Percentiles rank a stretch among this genome's conserved stretches.
These are phyloP conservation scores for Mesoclemmys tuberculata DNA, from an alignment of 2,113 vertebrate genomes.

Conservation along the genomic window DNA sequence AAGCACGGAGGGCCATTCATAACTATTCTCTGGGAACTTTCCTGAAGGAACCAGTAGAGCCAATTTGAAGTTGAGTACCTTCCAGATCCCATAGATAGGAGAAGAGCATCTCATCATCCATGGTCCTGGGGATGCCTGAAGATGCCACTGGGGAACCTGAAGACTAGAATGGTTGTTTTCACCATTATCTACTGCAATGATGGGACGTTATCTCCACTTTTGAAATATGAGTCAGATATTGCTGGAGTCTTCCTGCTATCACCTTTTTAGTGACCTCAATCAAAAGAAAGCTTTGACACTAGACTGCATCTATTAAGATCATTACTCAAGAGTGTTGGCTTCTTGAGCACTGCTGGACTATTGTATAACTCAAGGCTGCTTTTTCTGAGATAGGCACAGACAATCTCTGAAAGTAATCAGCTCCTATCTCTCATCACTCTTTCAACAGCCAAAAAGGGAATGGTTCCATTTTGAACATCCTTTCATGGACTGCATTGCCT, in stretches of 20 bases:
- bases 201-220: background rate
- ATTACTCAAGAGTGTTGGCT: background rate
- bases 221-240: background rate
- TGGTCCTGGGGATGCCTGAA: too few relatives aligned
- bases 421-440: background rate
- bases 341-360: background rate
- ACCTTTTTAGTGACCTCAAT: background rate
- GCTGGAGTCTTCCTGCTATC: background rate
- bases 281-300: background rate
- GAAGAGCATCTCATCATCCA: too few relatives aligned
- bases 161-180: background rate
- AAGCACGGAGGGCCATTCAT: too few relatives aligned
- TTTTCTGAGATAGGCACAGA: background rate
- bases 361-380: background rate
- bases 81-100: too few relatives aligned
- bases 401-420: background rate
- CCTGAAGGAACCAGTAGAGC: too few relatives aligned
- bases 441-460: background rate
- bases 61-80: too few relatives aligned
- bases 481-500: background rate
- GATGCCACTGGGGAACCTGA: background rate
- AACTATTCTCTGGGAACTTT: too few relatives aligned
- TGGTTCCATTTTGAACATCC: background rate
- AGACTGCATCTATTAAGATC: background rate
- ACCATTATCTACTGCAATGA: background rate